Percentiles rank a stretch among this genome's conserved stretches.
phyloP scores from a whole-genome alignment of 2,888 invertebrate species.

The Imbricaverruca yamaguchii region DNA sequence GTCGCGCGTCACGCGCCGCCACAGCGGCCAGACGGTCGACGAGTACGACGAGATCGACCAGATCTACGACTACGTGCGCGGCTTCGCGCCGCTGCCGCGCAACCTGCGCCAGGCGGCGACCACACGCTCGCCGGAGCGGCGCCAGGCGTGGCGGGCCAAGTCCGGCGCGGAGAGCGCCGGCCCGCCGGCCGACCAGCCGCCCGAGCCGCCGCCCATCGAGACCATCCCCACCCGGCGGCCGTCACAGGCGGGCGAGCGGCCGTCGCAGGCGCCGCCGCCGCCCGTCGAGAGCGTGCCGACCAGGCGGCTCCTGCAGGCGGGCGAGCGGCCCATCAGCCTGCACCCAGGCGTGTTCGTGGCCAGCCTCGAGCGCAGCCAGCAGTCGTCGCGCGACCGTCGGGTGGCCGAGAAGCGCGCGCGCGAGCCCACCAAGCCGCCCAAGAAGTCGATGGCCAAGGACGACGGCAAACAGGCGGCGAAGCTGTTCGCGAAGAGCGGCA shows the following conservation, averaged over 20 bases:
- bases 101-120: conserved; percentile 48
- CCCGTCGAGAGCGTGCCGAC: no score
- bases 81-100: conserved; percentile 82
- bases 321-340: neutral
- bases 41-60: conserved; percentile 95
- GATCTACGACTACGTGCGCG: conserved; percentile 90
- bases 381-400: conserved; percentile 24
- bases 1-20: conserved; percentile 24
- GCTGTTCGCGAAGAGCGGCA: conserved; percentile 66
- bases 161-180: neutral
- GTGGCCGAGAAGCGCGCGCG: conserved; percentile 21
- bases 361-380: neutral
- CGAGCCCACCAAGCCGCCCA: conserved; percentile 20
- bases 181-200: neutral
- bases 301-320: no score
- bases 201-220: conserved; percentile 80
- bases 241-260: neutral
- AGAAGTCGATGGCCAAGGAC: neutral
- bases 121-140: neutral
- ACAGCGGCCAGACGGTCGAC: conserved; percentile 44
- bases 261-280: neutral
- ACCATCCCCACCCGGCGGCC: conserved; percentile 58
- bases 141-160: neutral
- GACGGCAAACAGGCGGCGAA: conserved; percentile 52
- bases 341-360: conserved; percentile 9